phyloP scores from a whole-genome alignment of 2,797 vertebrate species.

The Peromyscus melanophrys region DNA sequence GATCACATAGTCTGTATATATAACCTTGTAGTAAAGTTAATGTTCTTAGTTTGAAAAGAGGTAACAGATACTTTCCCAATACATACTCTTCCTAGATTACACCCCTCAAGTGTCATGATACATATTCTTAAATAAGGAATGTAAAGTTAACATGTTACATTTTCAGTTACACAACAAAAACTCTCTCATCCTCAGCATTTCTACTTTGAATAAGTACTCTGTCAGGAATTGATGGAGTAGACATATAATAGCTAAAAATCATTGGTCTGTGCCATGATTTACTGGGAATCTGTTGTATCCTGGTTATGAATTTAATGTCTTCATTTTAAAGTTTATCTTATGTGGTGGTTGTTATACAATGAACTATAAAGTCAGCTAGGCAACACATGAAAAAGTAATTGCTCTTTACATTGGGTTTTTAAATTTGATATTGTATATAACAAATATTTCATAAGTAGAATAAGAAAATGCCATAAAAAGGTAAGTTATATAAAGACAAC shows the following conservation, averaged over 20 bases:
- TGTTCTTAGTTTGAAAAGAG: neutral
- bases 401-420: neutral
- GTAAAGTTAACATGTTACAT: neutral
- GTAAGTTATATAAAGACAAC: neutral
- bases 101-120: neutral
- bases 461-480: slow-evolving; percentile 8
- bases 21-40: neutral
- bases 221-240: neutral
- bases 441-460: slow-evolving; percentile 39
- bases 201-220: neutral
- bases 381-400: slow-evolving; percentile 19
- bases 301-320: slow-evolving; percentile 10
- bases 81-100: neutral
- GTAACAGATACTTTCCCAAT: neutral
- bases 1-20: neutral
- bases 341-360: neutral
- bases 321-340: slow-evolving; percentile 23
- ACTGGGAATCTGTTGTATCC: neutral
- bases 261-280: neutral
- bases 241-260: neutral
- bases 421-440: neutral
- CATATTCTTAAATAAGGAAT: neutral
- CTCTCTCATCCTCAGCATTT: neutral
- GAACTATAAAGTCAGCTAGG: neutral
- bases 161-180: neutral